Evolutionary conservation across 2,888 invertebrate species (phyloP).

Genomic region (Linnaemya vulpina): DNA sequence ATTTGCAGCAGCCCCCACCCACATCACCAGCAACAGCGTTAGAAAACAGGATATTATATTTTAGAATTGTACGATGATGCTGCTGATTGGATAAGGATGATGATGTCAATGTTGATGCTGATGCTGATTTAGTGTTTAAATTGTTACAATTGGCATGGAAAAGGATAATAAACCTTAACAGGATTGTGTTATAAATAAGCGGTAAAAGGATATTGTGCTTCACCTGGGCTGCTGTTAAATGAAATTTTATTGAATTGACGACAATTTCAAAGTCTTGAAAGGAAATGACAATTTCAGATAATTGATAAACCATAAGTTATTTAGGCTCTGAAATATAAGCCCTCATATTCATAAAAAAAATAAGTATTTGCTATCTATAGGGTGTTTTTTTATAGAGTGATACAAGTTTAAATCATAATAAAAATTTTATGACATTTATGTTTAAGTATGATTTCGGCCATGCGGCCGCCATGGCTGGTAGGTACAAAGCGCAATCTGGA

Average conservation of each 20-base stretch:
- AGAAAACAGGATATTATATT: constrained; percentile 67
- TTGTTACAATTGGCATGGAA: constrained; percentile 37
- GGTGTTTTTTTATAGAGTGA: too few relatives aligned
- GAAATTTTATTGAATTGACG: constrained; percentile 10
- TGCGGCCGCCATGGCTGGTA: too few relatives aligned
- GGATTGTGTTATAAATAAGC: constrained; percentile 19
- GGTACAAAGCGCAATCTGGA: too few relatives aligned
- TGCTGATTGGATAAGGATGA: constrained; percentile 43
- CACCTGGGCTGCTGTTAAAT: background rate
- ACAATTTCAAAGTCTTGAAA: background rate
- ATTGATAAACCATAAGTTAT: too few relatives aligned
- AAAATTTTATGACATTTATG: too few relatives aligned
- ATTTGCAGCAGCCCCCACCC: constrained; percentile 23
- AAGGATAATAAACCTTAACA: constrained; percentile 38
- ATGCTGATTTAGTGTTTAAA: constrained; percentile 55
- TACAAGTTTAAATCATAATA: too few relatives aligned
- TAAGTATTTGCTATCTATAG: too few relatives aligned
- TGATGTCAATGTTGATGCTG: constrained; percentile 29
- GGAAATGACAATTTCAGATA: background rate
- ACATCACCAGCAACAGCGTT: background rate
- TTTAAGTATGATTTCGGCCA: too few relatives aligned
- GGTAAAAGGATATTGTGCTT: background rate
- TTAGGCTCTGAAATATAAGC: too few relatives aligned
- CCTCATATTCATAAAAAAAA: too few relatives aligned
- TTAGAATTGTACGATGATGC: constrained; percentile 56